Evolutionary conservation across 2,113 vertebrate species (phyloP), one percentile per base, ranked within the genome.

Genomic region (Acanthochromis polyacanthus): DNA sequence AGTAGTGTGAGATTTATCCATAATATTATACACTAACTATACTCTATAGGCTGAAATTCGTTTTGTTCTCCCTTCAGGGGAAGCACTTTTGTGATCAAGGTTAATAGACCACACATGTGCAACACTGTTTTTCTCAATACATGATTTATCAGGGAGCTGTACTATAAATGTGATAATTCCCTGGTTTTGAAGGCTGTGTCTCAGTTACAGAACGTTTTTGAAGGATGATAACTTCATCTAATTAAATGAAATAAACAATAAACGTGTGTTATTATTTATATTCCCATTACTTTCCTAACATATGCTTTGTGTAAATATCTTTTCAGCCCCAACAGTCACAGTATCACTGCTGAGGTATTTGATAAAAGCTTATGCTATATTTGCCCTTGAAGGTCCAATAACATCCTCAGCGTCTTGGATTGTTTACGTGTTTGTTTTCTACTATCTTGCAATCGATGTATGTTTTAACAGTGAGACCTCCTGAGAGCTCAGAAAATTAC

Each of bases 401-500:
- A n/a, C 53, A 36, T 82, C 62, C 19, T 78, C 20, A 30, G 77
- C 75, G 67, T 83, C 71, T 80, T 15, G 68, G 64, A 6, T 64
- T 71, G 72, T 81, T 76, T 62, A 57, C 55, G 17, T 61, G 62
- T 80, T 79, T 75, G 19, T 73, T 82, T 84, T 61, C 22, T 62
- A 1, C 43, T 65, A n/a, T 67, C 57, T 25, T 25, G 48, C 62
- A 15, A 32, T 78, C 69, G 7, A 48, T 71, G 38, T 66, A 61
- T 79, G 60, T 50, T 71, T 79, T 64, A 81, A 71, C 67, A 71
- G 74, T 53, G 63, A 55, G 79, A 74, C 60, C 56, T 62, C 43
- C 66, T 36, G 78, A 70, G 70, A 71, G 28, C 76, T 82, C 28
- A 67, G 74, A 70, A 83, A 80, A 63, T 86, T 83, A 80, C 73